Conservation (phyloP, 2,113 vertebrate genomes). For the Martes martes region DNA sequence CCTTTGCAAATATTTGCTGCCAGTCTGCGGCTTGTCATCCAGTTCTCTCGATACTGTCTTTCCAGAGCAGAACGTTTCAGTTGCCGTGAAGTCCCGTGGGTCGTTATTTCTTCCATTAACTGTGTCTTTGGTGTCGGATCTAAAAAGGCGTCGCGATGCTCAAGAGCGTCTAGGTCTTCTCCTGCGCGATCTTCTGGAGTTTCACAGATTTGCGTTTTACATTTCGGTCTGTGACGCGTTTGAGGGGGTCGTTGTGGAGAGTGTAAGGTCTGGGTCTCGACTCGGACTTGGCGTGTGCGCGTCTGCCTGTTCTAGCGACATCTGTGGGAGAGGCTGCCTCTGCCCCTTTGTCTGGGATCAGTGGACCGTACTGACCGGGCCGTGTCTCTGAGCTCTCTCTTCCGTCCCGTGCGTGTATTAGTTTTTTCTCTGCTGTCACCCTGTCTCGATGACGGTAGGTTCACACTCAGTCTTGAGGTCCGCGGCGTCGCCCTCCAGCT, state of each 20-base stretch:
- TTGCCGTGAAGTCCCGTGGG: not conserved
- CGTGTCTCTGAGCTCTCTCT: not conserved
- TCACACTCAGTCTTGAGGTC: not conserved
- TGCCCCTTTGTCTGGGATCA: not conserved
- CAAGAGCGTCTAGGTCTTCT: not conserved
- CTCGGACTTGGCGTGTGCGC: rapidly evolving
- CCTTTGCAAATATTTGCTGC: not conserved
- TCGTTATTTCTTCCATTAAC: not conserved
- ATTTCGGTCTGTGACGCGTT: not conserved
- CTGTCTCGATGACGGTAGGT: not conserved
- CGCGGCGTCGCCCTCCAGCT: not conserved
- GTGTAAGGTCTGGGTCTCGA: not conserved
- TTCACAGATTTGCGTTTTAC: not conserved
- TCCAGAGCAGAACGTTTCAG: not conserved
- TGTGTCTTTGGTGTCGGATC: not conserved
- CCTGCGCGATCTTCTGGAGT: not conserved
- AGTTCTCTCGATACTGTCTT: not conserved
- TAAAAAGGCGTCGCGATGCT: not conserved
- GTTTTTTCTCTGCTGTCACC: not conserved
- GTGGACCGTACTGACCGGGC: not conserved
- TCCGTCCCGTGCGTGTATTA: not conserved
- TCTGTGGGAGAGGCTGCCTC: not conserved
- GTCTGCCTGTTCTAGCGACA: not conserved
- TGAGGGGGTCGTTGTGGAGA: not conserved
- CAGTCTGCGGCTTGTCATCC: not conserved